Evolutionary conservation across 1,140 invertebrate genomes (phyloP).

Genomic region (Anthonomus grandis): DNA sequence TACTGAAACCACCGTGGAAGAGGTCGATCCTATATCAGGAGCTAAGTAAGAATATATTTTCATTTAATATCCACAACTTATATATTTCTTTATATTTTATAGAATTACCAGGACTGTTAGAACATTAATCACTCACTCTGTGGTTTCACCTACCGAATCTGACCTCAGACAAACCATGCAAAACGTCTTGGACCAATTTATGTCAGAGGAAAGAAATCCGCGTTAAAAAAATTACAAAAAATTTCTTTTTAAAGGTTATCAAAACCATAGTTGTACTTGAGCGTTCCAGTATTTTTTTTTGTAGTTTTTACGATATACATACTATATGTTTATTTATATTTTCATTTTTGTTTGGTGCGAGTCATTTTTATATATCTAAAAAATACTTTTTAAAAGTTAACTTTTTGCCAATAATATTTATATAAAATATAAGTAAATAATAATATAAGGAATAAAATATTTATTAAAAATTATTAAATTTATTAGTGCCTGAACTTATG

Average conservation of each 20-base stretch:
- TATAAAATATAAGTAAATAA: too few relatives aligned
- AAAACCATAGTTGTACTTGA: too few relatives aligned
- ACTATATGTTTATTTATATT: too few relatives aligned
- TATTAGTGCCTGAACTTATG: too few relatives aligned
- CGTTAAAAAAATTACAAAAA: conserved; percentile 29
- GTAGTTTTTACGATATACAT: too few relatives aligned
- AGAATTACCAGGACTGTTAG: conserved; percentile 54
- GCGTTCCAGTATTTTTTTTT: too few relatives aligned
- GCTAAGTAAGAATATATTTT: conserved; percentile 52
- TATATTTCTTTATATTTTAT: conserved; percentile 17
- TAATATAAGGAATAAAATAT: too few relatives aligned
- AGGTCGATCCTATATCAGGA: conserved; percentile 54
- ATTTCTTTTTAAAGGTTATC: conserved; percentile 2
- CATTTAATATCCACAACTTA: conserved; percentile 3
- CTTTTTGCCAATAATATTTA: too few relatives aligned
- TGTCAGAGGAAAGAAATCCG: conserved; percentile 51
- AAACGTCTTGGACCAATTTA: conserved; percentile 56
- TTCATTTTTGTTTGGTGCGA: too few relatives aligned
- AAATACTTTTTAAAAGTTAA: too few relatives aligned
- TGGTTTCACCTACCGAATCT: conserved; percentile 40
- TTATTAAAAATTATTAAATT: too few relatives aligned
- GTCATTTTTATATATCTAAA: too few relatives aligned
- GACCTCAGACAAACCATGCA: conserved; percentile 55
- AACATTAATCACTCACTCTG: conserved; percentile 48
- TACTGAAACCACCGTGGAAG: conserved; percentile 54